Evolutionary conservation across 2,888 invertebrate genomes (phyloP), one percentile per base, ranked within the genome.

Genomic region (Notodonta dromedarius): DNA sequence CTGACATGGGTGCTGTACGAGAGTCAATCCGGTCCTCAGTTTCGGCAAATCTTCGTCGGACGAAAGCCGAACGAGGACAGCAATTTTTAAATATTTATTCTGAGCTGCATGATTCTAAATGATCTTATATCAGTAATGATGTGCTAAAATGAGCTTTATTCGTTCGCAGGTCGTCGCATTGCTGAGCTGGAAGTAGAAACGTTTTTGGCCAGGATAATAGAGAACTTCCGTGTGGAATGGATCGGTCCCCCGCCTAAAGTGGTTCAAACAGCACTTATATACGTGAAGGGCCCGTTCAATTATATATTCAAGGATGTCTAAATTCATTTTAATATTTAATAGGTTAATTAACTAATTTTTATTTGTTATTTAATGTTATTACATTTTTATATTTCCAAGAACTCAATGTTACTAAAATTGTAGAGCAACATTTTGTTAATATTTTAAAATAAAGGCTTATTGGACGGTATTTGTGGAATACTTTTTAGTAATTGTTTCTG

Each of bases 131-230:
- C 11, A 11, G 42, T 0, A 42, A 42, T 14, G 7, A 51, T 14
- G 24, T 14, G 4, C n/a, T 51, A 52, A 32, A 52, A 24, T 35
- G 4, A 13, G 12, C 8, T 50, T 16, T 53, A 52, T 50, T 67
- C 42, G 0, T 53, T 65, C 71, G 0, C 70, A 85, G 95, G 95
- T 44, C 91, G 94, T 67, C 86, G 95, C 66, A 94, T 96, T 71
- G 95, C 95, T 0, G 95, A 95, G 70, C 87, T 96, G 65, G 95
- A 95, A 75, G 84, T 95, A 70, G 91, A 94, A 70, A 87, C 85
- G 8, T 85, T 94, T 42, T 66, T 91, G n/a, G 75, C 89, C 7
- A 88, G 81, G 48, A 44, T 88, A 12, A 71, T 88, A 14, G 78
- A 85, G 61, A 83, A 83, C 65, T 88, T 89, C 66, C 65, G 78